Percentiles rank a stretch among this genome's conserved stretches.
Evolutionary conservation across 2,797 vertebrate genomes (phyloP).

Genomic region (Arrhamphus sclerolepis): DNA sequence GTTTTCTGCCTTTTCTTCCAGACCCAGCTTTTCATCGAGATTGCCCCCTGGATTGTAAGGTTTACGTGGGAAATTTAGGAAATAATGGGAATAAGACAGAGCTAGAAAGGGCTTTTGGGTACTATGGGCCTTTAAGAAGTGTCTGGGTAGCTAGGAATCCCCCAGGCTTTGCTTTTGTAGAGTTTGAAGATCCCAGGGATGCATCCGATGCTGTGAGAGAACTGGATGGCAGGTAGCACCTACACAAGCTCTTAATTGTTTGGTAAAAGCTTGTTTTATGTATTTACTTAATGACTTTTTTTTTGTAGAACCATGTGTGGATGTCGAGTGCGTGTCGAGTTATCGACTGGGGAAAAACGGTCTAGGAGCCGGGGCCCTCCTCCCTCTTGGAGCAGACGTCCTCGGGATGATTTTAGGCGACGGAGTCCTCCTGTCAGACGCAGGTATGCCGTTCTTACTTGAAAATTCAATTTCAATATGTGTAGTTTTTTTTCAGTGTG

Average conservation of each 20-base stretch:
- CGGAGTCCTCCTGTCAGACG: constrained; percentile 90
- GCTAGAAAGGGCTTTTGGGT: constrained; percentile 93
- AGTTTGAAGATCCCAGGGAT: constrained; percentile 97
- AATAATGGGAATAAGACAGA: constrained; percentile 98
- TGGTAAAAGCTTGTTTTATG: background rate
- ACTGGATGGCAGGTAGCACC: constrained; percentile 92
- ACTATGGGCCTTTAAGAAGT: constrained; percentile 94
- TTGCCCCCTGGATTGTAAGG: constrained; percentile 97
- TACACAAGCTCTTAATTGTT: background rate
- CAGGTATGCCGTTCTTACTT: constrained; percentile 81
- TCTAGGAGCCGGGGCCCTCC: constrained; percentile 94
- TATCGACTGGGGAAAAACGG: constrained; percentile 96
- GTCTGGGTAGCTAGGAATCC: constrained; percentile 98
- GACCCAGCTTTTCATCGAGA: constrained; percentile 83
- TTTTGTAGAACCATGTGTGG: constrained; percentile 89
- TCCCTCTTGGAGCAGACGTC: constrained; percentile 92
- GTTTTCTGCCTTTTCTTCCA: constrained; percentile 32
- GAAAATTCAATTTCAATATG: background rate
- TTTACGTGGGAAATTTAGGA: constrained; percentile 97
- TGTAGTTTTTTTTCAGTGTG: constrained; percentile 21
- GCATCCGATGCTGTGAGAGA: constrained; percentile 96
- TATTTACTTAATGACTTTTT: background rate
- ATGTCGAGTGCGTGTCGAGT: constrained; percentile 93
- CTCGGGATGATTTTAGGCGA: constrained; percentile 90
- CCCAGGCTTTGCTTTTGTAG: constrained; percentile 97